A percentile compares a stretch with the other conserved stretches of the same genome.
Conservation (phyloP, 2,797 vertebrate genomes). For the Chiloscyllium punctatum region DNA sequence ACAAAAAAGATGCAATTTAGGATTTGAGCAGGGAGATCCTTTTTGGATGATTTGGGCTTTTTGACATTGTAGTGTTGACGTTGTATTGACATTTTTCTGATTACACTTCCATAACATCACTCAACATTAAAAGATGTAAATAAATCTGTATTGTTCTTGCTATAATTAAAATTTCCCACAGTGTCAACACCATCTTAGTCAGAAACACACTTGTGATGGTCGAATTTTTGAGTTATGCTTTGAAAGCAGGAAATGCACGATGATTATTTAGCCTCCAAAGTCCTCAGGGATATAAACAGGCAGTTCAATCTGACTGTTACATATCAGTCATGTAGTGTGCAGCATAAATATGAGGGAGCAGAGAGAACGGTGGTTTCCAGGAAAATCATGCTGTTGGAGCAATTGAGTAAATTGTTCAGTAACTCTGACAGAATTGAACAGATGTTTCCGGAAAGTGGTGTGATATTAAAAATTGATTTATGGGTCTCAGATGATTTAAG, state of each 20-base stretch:
- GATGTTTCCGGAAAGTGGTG: neutral
- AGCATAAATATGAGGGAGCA: neutral
- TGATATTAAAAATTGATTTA: constrained; percentile 21
- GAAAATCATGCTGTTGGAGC: neutral
- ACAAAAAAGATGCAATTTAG: neutral
- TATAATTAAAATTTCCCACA: neutral
- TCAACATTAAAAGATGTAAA: neutral
- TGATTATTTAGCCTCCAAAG: neutral
- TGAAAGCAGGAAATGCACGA: neutral
- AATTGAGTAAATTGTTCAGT: constrained; percentile 29
- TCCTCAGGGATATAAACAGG: neutral
- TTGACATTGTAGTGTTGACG: neutral
- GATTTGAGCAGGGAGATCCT: neutral
- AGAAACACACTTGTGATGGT: neutral
- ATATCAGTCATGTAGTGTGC: neutral
- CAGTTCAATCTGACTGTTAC: neutral
- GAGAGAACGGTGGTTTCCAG: neutral
- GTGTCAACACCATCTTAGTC: neutral
- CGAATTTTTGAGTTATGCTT: neutral
- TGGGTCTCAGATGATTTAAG: too few relatives aligned
- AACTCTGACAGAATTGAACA: constrained; percentile 19
- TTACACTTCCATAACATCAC: neutral
- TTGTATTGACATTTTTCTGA: neutral
- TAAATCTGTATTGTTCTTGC: neutral
- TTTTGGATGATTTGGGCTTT: neutral